Base-by-base conservation (phyloP, 2,113 vertebrate genomes). In the Caracal caracal region DNA sequence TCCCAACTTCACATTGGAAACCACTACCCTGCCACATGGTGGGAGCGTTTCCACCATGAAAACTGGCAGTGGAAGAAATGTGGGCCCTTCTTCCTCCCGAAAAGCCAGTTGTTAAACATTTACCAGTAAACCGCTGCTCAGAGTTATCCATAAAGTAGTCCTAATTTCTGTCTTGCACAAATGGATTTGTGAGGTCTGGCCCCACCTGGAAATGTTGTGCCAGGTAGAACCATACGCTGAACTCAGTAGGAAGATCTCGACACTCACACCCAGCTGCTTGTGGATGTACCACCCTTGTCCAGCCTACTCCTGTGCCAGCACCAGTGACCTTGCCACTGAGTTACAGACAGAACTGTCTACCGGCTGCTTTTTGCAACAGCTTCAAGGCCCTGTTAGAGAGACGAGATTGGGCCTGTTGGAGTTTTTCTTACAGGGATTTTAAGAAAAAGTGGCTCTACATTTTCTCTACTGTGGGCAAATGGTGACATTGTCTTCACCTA, bases 351-450 rank as follows among this genome's bases (percentile, higher is more conserved):
- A 73, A 26, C 65, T 84, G 16, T 83, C 70, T 33, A 35, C 12
- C 47, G 2, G 40, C 3, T 26, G 2, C 4, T 35, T 73, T 75
- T 59, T 89, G 53, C 6, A 30, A 11, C 33, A 76, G 19, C 51
- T 33, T 70, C 51, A 71, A 11, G 66, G 83, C 65, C 10, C 71
- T 94, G 15, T 84, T 59, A 92, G 59, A 56, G 26, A 84, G 15
- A 87, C 61, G n/a, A 85, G 16, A 40, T 33, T 71, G 49, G 8
- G 68, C 20, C 22, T 61, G 9, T 53, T 91, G 76, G 10, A n/a
- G 26, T 82, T 63, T 47, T 68, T 87, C 51, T 93, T 79, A 43
- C n/a, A 56, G 33, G 9, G 75, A 91, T 91, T 93, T 95, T 84
- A 70, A 90, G 51, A 56, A 83, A 70, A 86, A 61, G n/a, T 1